Evolutionary conservation across 1,140 invertebrate genomes (phyloP), one percentile per base, ranked within the genome.

Genomic region (Coboldia fuscipes): DNA sequence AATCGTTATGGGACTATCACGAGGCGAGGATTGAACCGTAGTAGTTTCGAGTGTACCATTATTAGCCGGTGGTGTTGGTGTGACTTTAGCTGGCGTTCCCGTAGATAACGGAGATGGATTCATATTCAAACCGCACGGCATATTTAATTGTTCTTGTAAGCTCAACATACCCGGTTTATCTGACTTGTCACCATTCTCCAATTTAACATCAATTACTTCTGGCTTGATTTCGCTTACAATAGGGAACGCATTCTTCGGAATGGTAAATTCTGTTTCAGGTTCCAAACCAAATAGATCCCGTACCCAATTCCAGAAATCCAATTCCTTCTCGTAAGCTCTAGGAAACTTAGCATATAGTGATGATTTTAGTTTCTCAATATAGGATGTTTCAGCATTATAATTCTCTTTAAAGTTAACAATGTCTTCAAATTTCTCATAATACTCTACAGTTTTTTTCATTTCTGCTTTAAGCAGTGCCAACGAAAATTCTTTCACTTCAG

Each of bases 371-470:
- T 82, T 81, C 45, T 85, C 80, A 27, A 83, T 63, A 51, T 73
- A 83, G 0, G 72, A 74, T 7, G 72, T 70, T 43, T 72, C 72
- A 21, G 68, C 68, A 47, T 71, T 71, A 45, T 72, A 85, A 40
- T 68, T 64, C 13, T 76, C 70, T 37, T 63, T 70, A 46, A 92
- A 89, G 43, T 79, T 68, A 3, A 90, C 66, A 30, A 72, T 64
- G 42, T 84, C 80, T 41, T 82, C 72, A 39, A 45, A 54, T 33
- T 71, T 68, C 42, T 68, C 68, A 45, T 90, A 90, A 56, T 83
- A 90, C 44, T 88, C 77, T 8, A 78, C 72, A 48, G 81, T 76
- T 46, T 74, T 69, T 58, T 75, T 75, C 64, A 93, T 83, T 62
- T 90, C 81, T 41, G 76, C 72, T 44, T 88, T 71, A 24, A 83